Evolutionary conservation across 1,140 invertebrate genomes (phyloP).

Genomic region (Cydia strobilella): DNA sequence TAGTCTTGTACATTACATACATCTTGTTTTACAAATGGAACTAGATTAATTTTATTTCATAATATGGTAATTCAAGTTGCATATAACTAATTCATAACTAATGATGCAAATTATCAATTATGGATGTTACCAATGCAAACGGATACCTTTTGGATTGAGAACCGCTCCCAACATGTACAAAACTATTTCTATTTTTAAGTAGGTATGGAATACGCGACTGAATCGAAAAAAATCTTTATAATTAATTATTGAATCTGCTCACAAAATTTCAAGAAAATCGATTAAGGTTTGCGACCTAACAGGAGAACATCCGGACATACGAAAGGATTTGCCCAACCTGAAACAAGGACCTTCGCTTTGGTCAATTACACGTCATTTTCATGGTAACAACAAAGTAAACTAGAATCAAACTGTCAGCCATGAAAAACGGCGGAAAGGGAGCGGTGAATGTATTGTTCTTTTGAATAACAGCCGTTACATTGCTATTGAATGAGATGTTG

Average conservation of each 20-base stretch:
- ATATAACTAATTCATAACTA: not conserved
- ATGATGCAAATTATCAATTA: slow-evolving; percentile 1
- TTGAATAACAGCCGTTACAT: not conserved
- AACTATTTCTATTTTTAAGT: not conserved
- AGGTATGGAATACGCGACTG: too few species aligned
- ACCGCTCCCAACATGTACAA: not conserved
- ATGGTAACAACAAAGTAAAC: not conserved
- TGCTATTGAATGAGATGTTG: slow-evolving; percentile 3
- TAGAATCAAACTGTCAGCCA: slow-evolving; percentile 4
- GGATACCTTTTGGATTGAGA: not conserved
- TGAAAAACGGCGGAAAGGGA: not conserved
- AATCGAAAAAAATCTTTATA: too few species aligned
- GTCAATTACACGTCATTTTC: not conserved
- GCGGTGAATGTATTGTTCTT: slow-evolving; percentile 15
- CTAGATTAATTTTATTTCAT: not conserved
- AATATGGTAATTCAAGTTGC: slow-evolving; percentile 7
- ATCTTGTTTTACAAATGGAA: not conserved
- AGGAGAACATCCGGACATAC: too few species aligned
- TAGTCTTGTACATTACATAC: slow-evolving; percentile 1
- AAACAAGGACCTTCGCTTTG: not conserved
- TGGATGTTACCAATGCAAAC: not conserved
- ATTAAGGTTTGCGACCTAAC: too few species aligned
- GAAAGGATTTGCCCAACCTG: too few species aligned
- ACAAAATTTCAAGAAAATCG: too few species aligned
- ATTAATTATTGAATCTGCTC: too few species aligned